Evolutionary conservation across 2,888 invertebrate genomes (phyloP), one percentile per base, ranked within the genome.

Genomic region (Dugesia japonica): DNA sequence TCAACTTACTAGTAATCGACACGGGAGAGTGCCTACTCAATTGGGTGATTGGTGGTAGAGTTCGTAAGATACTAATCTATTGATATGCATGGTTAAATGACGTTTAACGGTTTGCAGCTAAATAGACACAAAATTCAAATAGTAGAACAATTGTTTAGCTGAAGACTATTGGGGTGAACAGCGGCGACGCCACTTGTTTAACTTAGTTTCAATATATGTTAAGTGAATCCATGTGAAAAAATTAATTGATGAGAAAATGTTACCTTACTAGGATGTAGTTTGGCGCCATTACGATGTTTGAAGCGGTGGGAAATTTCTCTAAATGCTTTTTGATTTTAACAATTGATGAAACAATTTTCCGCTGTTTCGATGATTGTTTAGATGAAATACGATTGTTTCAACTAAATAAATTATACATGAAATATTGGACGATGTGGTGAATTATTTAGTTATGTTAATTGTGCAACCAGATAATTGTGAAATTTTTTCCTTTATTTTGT

Each of bases 141-240:
- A 56, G 20, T 13, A 56, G 56, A 56, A 56, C 23, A 56, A 56
- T 56, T 56, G 56, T 56, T 31, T 56, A 56, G 56, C 23, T 56
- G 56, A 56, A 56, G 56, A 56, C 56, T 56, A n/a, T 56, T 56
- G 56, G 56, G 56, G 56, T 56, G 56, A 56, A 56, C 56, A n/a
- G 56, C 56, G 56, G 56, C 17, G 56, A 56, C 56, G 56, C 56
- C 56, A 56, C n/a, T 56, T 56, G 56, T 56, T 56, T 56, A 56
- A 56, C 9, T 56, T 56, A 56, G 56, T 56, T 56, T 56, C 56
- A 56, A 56, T 56, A 31, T 31, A 56, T 56, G 56, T 56, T 56
- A 56, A 56, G 56, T 56, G 56, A 56, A 56, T 56, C 56, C 56
- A 56, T 56, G 56, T 56, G 56, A 56, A 56, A 56, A 56, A 56